Percentiles rank a stretch among this genome's conserved stretches.
These are phyloP conservation scores for Dinothrombium tinctorium DNA, from an alignment of 1,140 invertebrate genomes.

Conservation along the genomic window DNA sequence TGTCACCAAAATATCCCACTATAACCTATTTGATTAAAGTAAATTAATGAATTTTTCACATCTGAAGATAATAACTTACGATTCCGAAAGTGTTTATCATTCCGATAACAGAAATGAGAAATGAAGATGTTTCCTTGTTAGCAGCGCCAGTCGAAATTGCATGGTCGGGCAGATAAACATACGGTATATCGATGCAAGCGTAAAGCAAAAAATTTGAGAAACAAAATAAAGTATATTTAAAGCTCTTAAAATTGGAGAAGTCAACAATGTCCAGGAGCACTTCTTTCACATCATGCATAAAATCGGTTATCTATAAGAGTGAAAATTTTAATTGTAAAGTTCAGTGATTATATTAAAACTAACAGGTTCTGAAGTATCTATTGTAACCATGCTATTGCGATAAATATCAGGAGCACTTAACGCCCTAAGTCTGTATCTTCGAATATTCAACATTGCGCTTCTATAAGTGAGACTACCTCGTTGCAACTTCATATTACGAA, in stretches of 20 bases:
- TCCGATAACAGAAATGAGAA: conserved; percentile 58
- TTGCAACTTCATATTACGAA: too few species aligned
- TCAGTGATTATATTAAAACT: neutral
- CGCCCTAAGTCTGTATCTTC: conserved; percentile 47
- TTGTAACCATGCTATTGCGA: conserved; percentile 61
- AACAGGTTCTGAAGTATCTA: conserved; percentile 24
- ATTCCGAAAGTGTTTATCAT: conserved; percentile 63
- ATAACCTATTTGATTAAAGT: conserved; percentile 32
- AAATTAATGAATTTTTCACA: conserved; percentile 24
- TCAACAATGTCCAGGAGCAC: conserved; percentile 47
- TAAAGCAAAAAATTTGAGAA: conserved; percentile 62
- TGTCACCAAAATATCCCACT: conserved; percentile 63
- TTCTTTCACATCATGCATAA: conserved; percentile 37
- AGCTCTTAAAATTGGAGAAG: conserved; percentile 46
- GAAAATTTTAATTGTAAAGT: neutral
- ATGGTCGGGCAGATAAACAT: conserved; percentile 56
- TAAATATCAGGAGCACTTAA: conserved; percentile 75
- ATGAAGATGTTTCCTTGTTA: conserved; percentile 41
- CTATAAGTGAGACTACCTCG: conserved; percentile 38
- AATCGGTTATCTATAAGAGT: neutral
- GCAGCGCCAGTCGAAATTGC: conserved; percentile 39
- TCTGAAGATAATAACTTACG: conserved; percentile 50
- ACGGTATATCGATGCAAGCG: conserved; percentile 61
- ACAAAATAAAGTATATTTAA: conserved; percentile 48
- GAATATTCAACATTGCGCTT: conserved; percentile 50